A percentile compares a stretch with the other conserved stretches of the same genome.
These are phyloP conservation scores for Sitobion miscanthi DNA, from an alignment of 1,140 invertebrate species.

Conservation along the genomic window DNA sequence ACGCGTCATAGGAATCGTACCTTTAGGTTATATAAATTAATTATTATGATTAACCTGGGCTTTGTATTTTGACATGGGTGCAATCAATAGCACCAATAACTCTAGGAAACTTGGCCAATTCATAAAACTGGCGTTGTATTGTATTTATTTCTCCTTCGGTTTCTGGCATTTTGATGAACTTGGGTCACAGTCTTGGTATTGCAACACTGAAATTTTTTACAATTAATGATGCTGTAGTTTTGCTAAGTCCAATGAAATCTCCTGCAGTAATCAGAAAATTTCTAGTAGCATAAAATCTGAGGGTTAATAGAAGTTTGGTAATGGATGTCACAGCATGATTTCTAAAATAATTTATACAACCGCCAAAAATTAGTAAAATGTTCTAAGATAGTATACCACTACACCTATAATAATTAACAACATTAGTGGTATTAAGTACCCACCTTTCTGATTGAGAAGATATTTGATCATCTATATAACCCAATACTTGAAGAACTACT, in stretches of 20 bases:
- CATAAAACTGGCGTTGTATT: constrained; percentile 61
- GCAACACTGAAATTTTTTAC: constrained; percentile 59
- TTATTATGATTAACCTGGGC: constrained; percentile 58
- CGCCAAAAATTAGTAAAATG: background rate
- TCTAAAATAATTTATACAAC: constrained; percentile 7
- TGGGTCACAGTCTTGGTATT: constrained; percentile 58
- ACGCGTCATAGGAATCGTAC: too few relatives aligned
- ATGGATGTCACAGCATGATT: constrained; percentile 54
- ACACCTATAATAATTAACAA: background rate
- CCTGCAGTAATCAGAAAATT: constrained; percentile 59
- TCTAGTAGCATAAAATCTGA: constrained; percentile 61
- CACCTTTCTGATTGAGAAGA: constrained; percentile 20
- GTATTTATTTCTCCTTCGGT: constrained; percentile 58
- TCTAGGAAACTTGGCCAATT: constrained; percentile 62
- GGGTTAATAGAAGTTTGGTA: constrained; percentile 58
- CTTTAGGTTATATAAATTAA: too few relatives aligned
- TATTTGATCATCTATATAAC: background rate
- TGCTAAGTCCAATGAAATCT: constrained; percentile 60
- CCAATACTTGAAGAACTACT: background rate
- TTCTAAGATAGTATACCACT: background rate
- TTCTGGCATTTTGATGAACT: constrained; percentile 60
- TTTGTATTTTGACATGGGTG: constrained; percentile 62
- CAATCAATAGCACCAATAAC: constrained; percentile 64
- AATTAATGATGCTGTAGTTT: constrained; percentile 59
- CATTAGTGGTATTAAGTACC: background rate